Evolutionary conservation across 1,140 invertebrate genomes (phyloP).

Genomic region (Conus ventricosus): DNA sequence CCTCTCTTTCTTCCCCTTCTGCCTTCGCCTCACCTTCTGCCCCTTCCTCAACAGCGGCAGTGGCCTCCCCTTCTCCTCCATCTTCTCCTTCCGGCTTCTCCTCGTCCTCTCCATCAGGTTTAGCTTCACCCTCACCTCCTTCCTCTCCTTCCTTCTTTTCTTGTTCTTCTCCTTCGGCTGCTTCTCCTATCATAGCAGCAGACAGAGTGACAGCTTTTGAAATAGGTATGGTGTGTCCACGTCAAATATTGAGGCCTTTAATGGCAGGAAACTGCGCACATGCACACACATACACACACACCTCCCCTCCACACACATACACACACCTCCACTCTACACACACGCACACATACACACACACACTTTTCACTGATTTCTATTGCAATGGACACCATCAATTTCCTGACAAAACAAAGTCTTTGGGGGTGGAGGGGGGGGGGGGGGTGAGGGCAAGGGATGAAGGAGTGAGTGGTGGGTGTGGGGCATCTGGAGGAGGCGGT

Average conservation of each 20-base stretch:
- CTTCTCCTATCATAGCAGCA: slow-evolving; percentile 13
- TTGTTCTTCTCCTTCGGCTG: slow-evolving; percentile 36
- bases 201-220: too few relatives aligned
- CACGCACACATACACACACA: too few relatives aligned
- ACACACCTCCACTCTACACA: not conserved
- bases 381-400: too few relatives aligned
- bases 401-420: too few relatives aligned
- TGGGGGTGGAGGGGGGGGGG: too few relatives aligned
- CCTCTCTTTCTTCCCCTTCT: not conserved
- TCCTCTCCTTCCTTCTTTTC: slow-evolving; percentile 39
- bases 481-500: too few relatives aligned
- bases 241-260: too few relatives aligned
- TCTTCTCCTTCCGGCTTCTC: slow-evolving; percentile 8
- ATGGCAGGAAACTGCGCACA: not conserved
- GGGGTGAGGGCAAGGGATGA: too few relatives aligned
- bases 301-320: not conserved
- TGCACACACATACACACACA: not conserved
- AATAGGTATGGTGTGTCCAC: too few relatives aligned
- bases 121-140: slow-evolving; percentile 28
- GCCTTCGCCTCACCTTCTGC: not conserved
- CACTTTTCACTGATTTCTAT: too few relatives aligned
- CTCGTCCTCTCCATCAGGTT: slow-evolving; percentile 38
- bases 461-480: too few relatives aligned
- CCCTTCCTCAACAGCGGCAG: not conserved
- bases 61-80: not conserved